phyloP scores from a whole-genome alignment of 1,140 invertebrate genomes.

The Linepithema humile region DNA sequence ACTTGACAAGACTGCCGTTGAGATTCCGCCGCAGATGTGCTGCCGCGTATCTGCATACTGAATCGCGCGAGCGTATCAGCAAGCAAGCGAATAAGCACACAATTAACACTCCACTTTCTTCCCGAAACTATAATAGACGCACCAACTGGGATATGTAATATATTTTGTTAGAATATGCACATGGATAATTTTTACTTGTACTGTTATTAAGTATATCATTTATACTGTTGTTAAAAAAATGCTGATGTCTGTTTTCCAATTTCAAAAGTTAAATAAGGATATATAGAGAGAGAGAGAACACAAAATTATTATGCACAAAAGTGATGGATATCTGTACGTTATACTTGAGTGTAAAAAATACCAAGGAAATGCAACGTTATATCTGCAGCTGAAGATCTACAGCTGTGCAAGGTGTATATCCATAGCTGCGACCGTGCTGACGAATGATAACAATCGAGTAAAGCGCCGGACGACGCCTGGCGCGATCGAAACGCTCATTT shows the following conservation, averaged over 20 bases:
- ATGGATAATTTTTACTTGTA: not conserved
- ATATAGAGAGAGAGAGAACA: no score
- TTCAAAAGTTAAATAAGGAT: no score
- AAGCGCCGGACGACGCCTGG: not conserved
- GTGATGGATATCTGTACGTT: not conserved
- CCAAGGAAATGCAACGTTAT: not conserved
- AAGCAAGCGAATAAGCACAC: no score
- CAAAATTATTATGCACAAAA: not conserved
- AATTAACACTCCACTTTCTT: not conserved
- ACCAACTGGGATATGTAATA: not conserved
- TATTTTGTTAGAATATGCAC: no score
- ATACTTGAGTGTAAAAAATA: not conserved
- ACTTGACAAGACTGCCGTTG: conserved; percentile 73
- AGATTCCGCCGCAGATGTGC: conserved; percentile 60
- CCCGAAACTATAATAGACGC: not conserved
- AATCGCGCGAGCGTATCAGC: not conserved
- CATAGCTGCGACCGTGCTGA: not conserved
- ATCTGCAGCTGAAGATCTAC: not conserved
- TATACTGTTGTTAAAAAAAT: no score
- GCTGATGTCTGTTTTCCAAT: no score
- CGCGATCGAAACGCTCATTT: conserved; percentile 19
- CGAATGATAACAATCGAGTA: conserved; percentile 3
- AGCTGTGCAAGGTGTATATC: not conserved
- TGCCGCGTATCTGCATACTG: not conserved
- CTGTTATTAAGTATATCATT: no score